A percentile compares a stretch with the other conserved stretches of the same genome.
phyloP scores from a whole-genome alignment of 2,797 vertebrate species.

The Eleutherodactylus coqui region DNA sequence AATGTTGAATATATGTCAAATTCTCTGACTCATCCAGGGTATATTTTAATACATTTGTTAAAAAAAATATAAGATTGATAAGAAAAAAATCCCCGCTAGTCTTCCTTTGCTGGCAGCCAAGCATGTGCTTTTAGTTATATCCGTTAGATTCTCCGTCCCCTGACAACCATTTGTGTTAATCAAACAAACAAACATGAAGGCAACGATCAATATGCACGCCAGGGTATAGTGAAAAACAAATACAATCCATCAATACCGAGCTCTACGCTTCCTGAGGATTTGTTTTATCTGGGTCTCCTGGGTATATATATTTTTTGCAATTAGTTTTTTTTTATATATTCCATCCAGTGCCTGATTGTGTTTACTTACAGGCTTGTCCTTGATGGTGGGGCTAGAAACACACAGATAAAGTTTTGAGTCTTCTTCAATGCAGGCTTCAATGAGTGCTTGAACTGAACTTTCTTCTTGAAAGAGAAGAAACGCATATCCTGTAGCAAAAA shows the following conservation, averaged over 20 bases:
- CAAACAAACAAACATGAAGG: not conserved
- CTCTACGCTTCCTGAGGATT: not conserved
- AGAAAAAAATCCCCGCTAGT: not conserved
- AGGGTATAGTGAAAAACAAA: not conserved
- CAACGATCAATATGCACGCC: not conserved
- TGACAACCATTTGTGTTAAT: not conserved
- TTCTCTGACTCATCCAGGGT: too few species aligned
- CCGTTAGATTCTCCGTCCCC: not conserved
- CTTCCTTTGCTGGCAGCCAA: not conserved
- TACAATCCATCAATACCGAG: constrained; percentile 22
- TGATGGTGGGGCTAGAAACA: constrained; percentile 98
- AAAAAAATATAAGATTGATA: too few species aligned
- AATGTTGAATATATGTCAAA: too few species aligned
- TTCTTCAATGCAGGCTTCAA: constrained; percentile 97
- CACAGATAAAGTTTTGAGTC: constrained; percentile 97
- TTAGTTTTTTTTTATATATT: not conserved
- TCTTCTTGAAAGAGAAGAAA: constrained; percentile 99
- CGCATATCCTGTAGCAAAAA: constrained; percentile 85
- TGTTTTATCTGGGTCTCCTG: not conserved
- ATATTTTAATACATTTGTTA: too few species aligned
- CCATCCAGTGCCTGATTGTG: constrained; percentile 23
- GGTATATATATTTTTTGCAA: not conserved
- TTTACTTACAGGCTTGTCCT: constrained; percentile 96
- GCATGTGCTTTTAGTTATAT: not conserved
- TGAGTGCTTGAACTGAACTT: constrained; percentile 95